phyloP scores from a whole-genome alignment of 92 coral and sea anemone genomes.

The Phymanthus crucifer region DNA sequence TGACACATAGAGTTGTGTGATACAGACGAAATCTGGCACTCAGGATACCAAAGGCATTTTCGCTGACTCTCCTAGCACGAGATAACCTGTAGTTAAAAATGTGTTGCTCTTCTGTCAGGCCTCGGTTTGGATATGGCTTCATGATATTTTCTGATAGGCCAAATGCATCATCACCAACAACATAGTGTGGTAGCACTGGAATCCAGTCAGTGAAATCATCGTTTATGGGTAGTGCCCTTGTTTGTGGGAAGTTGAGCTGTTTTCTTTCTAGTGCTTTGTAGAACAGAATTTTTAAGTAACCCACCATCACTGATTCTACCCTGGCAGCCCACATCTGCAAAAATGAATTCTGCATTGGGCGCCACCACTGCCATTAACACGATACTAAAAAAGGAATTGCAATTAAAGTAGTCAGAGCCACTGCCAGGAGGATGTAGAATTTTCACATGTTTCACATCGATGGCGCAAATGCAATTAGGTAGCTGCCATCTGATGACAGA shows the following conservation, averaged over 20 bases:
- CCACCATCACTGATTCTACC: constrained; percentile 77
- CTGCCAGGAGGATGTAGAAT: constrained; percentile 40
- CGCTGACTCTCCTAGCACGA: constrained; percentile 35
- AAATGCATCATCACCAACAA: constrained; percentile 45
- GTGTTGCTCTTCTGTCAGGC: constrained; percentile 20
- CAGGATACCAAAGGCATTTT: constrained; percentile 36
- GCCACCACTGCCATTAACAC: constrained; percentile 64
- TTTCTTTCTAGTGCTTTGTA: constrained; percentile 42
- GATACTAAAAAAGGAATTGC: constrained; percentile 65
- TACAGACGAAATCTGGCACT: constrained; percentile 26
- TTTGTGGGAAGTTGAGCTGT: constrained; percentile 8
- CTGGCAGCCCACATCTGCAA: constrained; percentile 78
- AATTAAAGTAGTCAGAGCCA: constrained; percentile 50
- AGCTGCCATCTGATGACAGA: constrained; percentile 62
- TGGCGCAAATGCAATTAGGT: constrained; percentile 52
- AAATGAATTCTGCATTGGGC: constrained; percentile 47
- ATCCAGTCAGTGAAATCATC: constrained; percentile 15
- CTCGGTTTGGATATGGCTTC: constrained; percentile 42
- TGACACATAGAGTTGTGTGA: constrained; percentile 51
- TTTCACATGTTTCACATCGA: constrained; percentile 62
- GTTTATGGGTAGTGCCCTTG: constrained; percentile 12
- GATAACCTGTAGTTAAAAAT: constrained; percentile 46
- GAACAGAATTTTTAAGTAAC: constrained; percentile 58
- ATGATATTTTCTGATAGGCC: background rate
- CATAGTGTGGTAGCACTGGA: constrained; percentile 12